phyloP scores from a whole-genome alignment of 2,888 invertebrate species.

The Rotaria magnacalcarata region DNA sequence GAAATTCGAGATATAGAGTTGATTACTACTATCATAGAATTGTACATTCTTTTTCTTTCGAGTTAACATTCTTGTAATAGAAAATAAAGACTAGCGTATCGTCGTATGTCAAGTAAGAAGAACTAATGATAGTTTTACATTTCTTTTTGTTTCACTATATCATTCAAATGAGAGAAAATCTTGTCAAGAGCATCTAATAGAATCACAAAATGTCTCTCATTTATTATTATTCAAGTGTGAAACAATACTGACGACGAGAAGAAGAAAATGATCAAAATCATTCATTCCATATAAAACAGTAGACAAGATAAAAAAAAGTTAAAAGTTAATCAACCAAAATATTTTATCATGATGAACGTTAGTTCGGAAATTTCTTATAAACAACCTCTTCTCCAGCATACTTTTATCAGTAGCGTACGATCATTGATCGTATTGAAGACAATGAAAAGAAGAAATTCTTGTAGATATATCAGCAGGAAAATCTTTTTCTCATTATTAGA shows the following conservation, averaged over 20 bases:
- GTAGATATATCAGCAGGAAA: not conserved
- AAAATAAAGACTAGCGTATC: not conserved
- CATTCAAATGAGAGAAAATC: not conserved
- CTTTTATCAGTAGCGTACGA: not conserved
- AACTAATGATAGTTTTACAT: not conserved
- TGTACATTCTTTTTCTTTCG: not conserved
- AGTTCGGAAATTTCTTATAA: not conserved
- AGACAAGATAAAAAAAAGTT: not conserved
- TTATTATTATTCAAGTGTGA: slow-evolving; percentile 26
- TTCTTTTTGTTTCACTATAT: not conserved
- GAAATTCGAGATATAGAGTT: not conserved
- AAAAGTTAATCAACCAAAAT: not conserved
- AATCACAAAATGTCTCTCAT: not conserved
- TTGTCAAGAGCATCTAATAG: slow-evolving; percentile 26
- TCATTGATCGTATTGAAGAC: not conserved
- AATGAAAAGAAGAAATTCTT: too few species aligned
- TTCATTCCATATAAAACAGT: not conserved
- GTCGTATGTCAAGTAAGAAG: not conserved
- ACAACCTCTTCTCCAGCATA: not conserved
- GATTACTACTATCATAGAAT: not conserved
- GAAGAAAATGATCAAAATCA: slow-evolving; percentile 21
- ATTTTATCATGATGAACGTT: not conserved
- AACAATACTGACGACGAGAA: not conserved
- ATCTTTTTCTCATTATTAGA: too few species aligned
- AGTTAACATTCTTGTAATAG: not conserved